Conservation (phyloP, 2,888 invertebrate species). For the Lymantria dispar region DNA sequence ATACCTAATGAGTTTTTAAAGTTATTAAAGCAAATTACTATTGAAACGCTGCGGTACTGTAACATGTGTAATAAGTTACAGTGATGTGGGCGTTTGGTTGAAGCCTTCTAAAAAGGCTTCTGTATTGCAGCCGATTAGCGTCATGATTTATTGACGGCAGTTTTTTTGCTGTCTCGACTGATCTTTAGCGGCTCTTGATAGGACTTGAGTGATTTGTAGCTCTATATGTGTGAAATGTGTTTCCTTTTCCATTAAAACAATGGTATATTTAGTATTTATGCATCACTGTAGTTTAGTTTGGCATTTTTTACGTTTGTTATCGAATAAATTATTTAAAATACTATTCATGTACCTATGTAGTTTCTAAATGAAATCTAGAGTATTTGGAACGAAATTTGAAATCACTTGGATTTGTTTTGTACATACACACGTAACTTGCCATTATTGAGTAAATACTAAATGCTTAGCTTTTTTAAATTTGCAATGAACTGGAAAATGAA, state of each 20-base stretch:
- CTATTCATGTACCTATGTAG: too few species aligned
- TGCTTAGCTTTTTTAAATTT: too few species aligned
- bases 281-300: too few species aligned
- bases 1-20: constrained; percentile 67
- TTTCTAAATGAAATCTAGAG: too few species aligned
- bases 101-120: constrained; percentile 61
- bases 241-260: constrained; percentile 5
- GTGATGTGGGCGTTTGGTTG: constrained; percentile 47
- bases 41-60: constrained; percentile 55
- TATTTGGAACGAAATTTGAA: too few species aligned
- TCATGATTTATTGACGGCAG: constrained; percentile 58
- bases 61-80: constrained; percentile 57
- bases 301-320: too few species aligned
- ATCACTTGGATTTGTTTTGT: too few species aligned
- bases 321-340: too few species aligned
- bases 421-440: too few species aligned
- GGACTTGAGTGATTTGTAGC: constrained; percentile 28
- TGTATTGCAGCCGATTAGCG: constrained; percentile 60
- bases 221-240: constrained; percentile 20
- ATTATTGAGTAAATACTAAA: too few species aligned
- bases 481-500: too few species aligned
- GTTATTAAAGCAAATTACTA: constrained; percentile 75
- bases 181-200: constrained; percentile 25
- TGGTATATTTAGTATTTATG: neutral
- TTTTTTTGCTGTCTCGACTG: constrained; percentile 35